Conservation (phyloP, 2,888 invertebrate species). For the Lapara coniferarum region DNA sequence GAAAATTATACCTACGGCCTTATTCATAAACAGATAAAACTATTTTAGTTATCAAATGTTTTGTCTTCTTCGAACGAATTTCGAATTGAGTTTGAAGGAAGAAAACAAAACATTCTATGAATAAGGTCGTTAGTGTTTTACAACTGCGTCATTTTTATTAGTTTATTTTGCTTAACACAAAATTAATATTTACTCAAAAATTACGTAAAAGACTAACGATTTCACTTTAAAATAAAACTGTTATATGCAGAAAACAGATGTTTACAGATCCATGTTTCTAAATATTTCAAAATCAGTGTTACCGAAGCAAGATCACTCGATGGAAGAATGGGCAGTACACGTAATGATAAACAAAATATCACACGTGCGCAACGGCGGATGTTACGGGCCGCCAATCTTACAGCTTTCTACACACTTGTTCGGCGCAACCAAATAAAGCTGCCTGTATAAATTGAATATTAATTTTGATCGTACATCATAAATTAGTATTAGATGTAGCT, state of each 20-base stretch:
- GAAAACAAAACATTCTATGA: too few species aligned
- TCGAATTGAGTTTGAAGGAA: too few species aligned
- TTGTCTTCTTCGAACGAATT: too few species aligned
- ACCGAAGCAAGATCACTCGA: slow-evolving; percentile 1
- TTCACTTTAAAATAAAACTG: neutral
- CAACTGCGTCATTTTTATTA: too few species aligned
- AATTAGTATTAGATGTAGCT: slow-evolving; percentile 27
- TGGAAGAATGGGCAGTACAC: slow-evolving; percentile 7
- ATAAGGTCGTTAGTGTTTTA: too few species aligned
- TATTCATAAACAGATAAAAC: too few species aligned
- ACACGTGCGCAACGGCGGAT: slow-evolving; percentile 27
- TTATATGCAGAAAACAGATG: neutral
- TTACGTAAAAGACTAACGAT: neutral
- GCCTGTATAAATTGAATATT: slow-evolving; percentile 26
- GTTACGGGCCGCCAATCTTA: slow-evolving; percentile 26
- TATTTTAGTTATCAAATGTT: too few species aligned
- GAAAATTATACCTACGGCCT: too few species aligned
- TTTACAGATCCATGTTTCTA: neutral
- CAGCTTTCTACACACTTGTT: slow-evolving; percentile 27
- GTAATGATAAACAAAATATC: slow-evolving; percentile 21
- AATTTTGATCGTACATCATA: slow-evolving; percentile 27
- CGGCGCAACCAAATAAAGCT: slow-evolving; percentile 23
- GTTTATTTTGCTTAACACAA: too few species aligned
- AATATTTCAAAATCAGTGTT: slow-evolving; percentile 11
- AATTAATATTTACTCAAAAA: too few species aligned